A percentile compares a stretch with the other conserved stretches of the same genome.
Evolutionary conservation across 2,888 invertebrate genomes (phyloP).

Genomic region (Cancer borealis): DNA sequence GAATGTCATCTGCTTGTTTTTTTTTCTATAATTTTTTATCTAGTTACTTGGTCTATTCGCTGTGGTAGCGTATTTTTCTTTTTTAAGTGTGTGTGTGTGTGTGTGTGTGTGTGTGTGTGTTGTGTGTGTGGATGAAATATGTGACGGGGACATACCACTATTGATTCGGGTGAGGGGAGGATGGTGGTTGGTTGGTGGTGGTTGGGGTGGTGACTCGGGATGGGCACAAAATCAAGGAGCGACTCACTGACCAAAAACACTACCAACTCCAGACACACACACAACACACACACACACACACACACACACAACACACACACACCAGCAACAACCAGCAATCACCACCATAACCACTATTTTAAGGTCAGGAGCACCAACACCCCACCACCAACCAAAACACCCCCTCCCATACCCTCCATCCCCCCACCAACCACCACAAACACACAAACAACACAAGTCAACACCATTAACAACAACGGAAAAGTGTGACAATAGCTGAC

Average conservation of each 20-base stretch:
- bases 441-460: background rate
- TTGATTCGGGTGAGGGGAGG: too few relatives aligned
- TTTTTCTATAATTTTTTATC: too few relatives aligned
- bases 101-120: slow-evolving; percentile 39
- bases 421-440: slow-evolving; percentile 2
- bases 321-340: background rate
- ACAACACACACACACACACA: slow-evolving; percentile 27
- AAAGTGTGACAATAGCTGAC: background rate
- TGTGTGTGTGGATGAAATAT: slow-evolving; percentile 7
- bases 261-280: background rate
- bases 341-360: background rate
- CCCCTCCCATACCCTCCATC: background rate
- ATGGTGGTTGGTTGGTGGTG: slow-evolving; percentile 20
- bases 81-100: background rate
- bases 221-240: background rate
- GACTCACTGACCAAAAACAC: background rate
- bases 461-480: slow-evolving; percentile 15
- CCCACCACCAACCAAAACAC: background rate
- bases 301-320: background rate
- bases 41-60: too few relatives aligned
- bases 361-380: background rate
- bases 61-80: too few relatives aligned
- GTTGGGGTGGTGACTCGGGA: background rate
- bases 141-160: background rate
- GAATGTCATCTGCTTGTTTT: too few relatives aligned